Percentiles rank a stretch among this genome's conserved stretches.
Conservation (phyloP, 2,888 invertebrate genomes). For the Macrosiphum euphorbiae region DNA sequence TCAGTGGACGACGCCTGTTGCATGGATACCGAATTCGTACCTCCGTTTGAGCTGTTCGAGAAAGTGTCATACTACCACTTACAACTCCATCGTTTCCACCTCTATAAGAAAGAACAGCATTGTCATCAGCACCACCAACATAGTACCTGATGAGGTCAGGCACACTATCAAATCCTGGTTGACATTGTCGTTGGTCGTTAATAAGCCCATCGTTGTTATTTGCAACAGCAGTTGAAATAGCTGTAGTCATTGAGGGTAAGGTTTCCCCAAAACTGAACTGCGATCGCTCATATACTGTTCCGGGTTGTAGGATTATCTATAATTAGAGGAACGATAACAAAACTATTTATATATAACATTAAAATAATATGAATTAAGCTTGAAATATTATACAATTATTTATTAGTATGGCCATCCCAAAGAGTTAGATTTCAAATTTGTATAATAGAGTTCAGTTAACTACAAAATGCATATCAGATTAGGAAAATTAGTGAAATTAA, state of each 20-base stretch:
- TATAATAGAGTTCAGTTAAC: not conserved
- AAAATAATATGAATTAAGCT: not conserved
- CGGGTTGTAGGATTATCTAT: conserved; percentile 86
- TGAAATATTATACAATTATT: not conserved
- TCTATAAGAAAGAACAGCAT: conserved; percentile 90
- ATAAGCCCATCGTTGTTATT: not conserved
- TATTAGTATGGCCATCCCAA: not conserved
- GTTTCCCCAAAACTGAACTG: conserved; percentile 94
- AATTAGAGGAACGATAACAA: not conserved
- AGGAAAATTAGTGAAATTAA: not conserved
- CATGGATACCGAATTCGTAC: conserved; percentile 80
- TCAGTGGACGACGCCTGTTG: conserved; percentile 84
- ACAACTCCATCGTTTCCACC: conserved; percentile 71
- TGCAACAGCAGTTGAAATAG: not conserved
- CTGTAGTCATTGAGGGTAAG: not conserved
- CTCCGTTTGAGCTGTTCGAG: not conserved
- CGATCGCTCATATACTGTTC: conserved; percentile 91
- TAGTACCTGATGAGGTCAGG: conserved; percentile 94
- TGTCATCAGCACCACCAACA: conserved; percentile 89
- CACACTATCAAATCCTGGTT: conserved; percentile 85
- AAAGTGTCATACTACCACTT: not conserved
- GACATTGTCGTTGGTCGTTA: not conserved
- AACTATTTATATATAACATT: not conserved
- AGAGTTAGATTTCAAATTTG: not conserved
- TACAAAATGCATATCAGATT: not conserved